Evolutionary conservation across 2,797 vertebrate genomes (phyloP), one percentile per base, ranked within the genome.

Genomic region (Alfaro cultratus): DNA sequence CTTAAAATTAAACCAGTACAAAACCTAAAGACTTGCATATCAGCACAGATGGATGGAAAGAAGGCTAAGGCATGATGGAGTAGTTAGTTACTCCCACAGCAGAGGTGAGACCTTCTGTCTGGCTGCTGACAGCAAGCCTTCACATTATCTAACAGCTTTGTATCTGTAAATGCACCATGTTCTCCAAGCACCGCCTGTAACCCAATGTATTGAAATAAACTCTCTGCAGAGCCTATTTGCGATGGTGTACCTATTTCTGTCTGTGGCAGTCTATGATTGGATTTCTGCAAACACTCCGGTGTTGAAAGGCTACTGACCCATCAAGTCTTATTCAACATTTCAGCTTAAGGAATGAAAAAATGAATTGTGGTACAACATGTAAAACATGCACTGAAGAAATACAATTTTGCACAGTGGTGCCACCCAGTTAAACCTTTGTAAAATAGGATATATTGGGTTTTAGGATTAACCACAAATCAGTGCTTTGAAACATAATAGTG

Each of bases 41-140:
- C 76, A 78, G 76, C 81, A 80, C 70, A 79, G 57, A 82, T 36
- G 73, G 79, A 76, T 76, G 41, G 41, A 75, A 46, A 68, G 76
- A 55, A 18, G 45, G 64, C 31, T 73, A 72, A 76, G 46, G 13
- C 67, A 78, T 41, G 79, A 75, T 68, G 57, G 36, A 82, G 51
- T 55, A 57, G 74, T 82, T 67, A 55, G 75, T 88, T 84, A 68
- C 77, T 87, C 83, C 79, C 74, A 60, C 73, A 83, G 76, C 75
- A 81, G 87, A 90, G 86, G 73, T 84, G 84, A 84, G 87, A 93
- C 88, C 86, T 90, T 86, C 77, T 86, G 79, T 85, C 79, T 78
- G 81, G 70, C 51, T 77, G 76, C 5, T 82, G 88, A 87, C 78
- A 23, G 49, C 13, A 16, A 82, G 83, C 83, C 76, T 83, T 90